phyloP scores from a whole-genome alignment of 2,888 invertebrate species.

The Agrotis exclamationis region DNA sequence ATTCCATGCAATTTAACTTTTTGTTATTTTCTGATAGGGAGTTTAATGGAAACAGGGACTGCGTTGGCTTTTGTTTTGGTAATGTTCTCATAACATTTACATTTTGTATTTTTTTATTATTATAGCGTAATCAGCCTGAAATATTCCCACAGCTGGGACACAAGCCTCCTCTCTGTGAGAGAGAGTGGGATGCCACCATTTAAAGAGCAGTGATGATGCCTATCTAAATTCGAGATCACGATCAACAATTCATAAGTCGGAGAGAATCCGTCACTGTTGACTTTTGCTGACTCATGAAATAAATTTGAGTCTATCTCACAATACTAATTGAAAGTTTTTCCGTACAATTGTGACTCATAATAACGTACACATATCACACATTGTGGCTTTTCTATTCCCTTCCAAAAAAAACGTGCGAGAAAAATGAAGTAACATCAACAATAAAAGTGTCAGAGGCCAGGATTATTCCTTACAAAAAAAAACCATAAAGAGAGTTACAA shows the following conservation, averaged over 20 bases:
- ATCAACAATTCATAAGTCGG: no score
- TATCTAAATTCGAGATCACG: no score
- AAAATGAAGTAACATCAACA: conserved; percentile 53
- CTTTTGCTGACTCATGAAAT: no score
- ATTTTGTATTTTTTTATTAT: no score
- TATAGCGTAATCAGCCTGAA: no score
- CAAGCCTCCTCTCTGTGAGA: no score
- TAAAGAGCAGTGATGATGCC: no score
- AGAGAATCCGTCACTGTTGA: no score
- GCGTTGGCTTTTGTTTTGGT: conserved; percentile 2
- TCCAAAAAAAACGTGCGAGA: conserved; percentile 28
- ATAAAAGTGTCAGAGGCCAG: conserved; percentile 62
- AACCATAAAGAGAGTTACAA: conserved; percentile 69
- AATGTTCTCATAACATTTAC: background rate
- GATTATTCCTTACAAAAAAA: conserved; percentile 66
- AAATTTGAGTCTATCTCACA: background rate
- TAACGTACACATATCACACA: conserved; percentile 22
- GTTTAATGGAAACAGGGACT: conserved; percentile 27
- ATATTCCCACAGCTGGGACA: no score
- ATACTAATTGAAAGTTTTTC: background rate
- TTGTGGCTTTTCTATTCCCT: conserved; percentile 14
- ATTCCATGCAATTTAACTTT: conserved; percentile 61
- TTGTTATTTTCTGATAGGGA: conserved; percentile 47
- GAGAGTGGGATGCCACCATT: no score
- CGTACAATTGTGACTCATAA: conserved; percentile 3